A percentile compares a stretch with the other conserved stretches of the same genome.
Conservation (phyloP, 2,888 invertebrate species). For the Platycheirus rosarum region DNA sequence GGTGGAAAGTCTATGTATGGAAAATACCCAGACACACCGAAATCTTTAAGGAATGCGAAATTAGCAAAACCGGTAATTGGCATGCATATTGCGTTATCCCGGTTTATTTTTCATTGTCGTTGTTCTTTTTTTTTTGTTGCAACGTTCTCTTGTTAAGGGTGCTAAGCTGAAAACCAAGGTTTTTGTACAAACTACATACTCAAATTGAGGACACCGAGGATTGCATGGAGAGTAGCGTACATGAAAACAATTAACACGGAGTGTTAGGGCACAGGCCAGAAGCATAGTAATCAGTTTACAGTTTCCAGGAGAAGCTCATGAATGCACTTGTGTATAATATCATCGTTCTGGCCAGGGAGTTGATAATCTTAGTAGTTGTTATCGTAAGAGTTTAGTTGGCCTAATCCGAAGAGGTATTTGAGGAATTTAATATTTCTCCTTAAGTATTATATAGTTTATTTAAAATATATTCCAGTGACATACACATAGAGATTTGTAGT, state of each 20-base stretch:
- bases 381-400: too few species aligned
- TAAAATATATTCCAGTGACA: too few species aligned
- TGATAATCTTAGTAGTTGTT: not conserved
- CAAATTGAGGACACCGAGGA: too few species aligned
- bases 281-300: constrained; percentile 18
- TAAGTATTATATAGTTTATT: too few species aligned
- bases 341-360: not conserved
- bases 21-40: constrained; percentile 27
- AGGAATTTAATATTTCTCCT: too few species aligned
- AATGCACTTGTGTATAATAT: constrained; percentile 9
- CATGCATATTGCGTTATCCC: constrained; percentile 56
- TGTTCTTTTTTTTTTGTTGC: not conserved
- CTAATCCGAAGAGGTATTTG: too few species aligned
- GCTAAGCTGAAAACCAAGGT: constrained; percentile 1
- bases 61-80: constrained; percentile 65
- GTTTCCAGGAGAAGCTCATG: constrained; percentile 10
- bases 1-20: not conserved
- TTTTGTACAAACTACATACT: not conserved
- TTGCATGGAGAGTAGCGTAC: not conserved
- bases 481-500: too few species aligned
- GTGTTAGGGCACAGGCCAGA: not conserved
- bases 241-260: constrained; percentile 16
- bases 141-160: constrained; percentile 7
- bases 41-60: constrained; percentile 67
- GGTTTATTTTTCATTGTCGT: not conserved